These are phyloP conservation scores for Paramuricea clavata DNA, from an alignment of 92 coral and sea anemone genomes.

Conservation along the genomic window DNA sequence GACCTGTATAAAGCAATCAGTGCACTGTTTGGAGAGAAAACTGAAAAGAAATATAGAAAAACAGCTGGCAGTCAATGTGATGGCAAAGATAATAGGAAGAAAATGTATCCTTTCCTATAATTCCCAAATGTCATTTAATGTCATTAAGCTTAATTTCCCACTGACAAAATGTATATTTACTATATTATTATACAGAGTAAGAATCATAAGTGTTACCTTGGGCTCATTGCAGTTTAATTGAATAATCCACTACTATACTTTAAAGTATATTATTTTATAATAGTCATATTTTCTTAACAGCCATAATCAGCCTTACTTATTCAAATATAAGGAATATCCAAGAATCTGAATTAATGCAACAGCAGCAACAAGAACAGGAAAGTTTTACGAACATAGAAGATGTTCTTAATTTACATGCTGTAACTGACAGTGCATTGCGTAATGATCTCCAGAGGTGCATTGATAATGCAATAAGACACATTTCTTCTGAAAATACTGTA, in stretches of 20 bases:
- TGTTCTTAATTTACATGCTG: not conserved
- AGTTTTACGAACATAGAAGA: not conserved
- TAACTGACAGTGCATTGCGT: not conserved
- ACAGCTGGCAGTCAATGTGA: constrained; percentile 13
- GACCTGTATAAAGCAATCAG: not conserved
- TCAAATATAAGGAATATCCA: constrained; percentile 2
- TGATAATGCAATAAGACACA: not conserved
- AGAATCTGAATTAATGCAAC: not conserved
- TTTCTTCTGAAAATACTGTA: not conserved
- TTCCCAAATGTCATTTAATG: not conserved
- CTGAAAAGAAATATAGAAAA: not conserved
- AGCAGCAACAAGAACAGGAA: constrained; percentile 1
- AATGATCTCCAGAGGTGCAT: constrained; percentile 9
- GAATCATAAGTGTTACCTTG: too few species aligned
- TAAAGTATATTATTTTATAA: not conserved
- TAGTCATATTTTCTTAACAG: not conserved
- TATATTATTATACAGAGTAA: not conserved
- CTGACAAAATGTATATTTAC: not conserved
- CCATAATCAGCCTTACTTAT: constrained; percentile 7
- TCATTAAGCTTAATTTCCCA: not conserved
- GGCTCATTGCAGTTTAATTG: too few species aligned
- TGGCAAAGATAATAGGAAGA: constrained; percentile 31
- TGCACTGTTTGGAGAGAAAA: not conserved
- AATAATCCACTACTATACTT: not conserved
- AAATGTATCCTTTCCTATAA: constrained; percentile 30